These are phyloP conservation scores for Zonitis immaculata DNA, from an alignment of 2,888 invertebrate species.

Conservation along the genomic window DNA sequence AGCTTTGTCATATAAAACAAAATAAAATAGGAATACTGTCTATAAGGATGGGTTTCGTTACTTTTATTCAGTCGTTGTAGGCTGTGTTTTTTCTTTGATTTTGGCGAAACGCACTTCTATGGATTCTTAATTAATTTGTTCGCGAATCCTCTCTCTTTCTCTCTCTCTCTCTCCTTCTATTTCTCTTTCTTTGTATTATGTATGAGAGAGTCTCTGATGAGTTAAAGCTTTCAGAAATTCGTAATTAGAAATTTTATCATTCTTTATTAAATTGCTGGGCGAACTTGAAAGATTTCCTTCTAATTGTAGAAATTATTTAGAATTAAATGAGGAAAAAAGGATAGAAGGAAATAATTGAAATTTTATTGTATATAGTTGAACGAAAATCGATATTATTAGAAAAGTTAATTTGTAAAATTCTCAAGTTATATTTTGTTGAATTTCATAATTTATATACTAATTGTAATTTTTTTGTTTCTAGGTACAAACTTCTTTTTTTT, in stretches of 20 bases:
- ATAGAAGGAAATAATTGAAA: too few relatives aligned
- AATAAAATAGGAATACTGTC: not conserved
- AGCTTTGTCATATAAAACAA: conserved; percentile 20
- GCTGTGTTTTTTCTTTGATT: too few relatives aligned
- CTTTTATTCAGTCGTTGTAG: too few relatives aligned
- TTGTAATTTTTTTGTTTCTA: too few relatives aligned
- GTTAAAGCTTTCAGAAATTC: conserved; percentile 22
- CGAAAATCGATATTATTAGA: conserved; percentile 15
- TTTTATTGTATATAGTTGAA: conserved; percentile 19
- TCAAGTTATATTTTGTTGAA: too few relatives aligned
- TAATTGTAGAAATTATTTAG: conserved; percentile 10
- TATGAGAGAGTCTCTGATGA: too few relatives aligned
- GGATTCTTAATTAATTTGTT: conserved; percentile 28
- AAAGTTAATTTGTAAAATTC: too few relatives aligned
- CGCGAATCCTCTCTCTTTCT: too few relatives aligned
- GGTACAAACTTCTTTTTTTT: too few relatives aligned
- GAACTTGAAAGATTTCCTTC: conserved; percentile 17
- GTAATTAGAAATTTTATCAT: conserved; percentile 32
- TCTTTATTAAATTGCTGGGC: conserved; percentile 14
- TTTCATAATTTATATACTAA: too few relatives aligned
- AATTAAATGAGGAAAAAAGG: not conserved
- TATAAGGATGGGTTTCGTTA: not conserved
- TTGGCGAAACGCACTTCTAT: conserved; percentile 12
- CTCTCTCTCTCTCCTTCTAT: too few relatives aligned
- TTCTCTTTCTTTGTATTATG: too few relatives aligned